A percentile compares a stretch with the other conserved stretches of the same genome.
Conservation (phyloP, 2,888 invertebrate genomes). For the Osmoderma eremita region DNA sequence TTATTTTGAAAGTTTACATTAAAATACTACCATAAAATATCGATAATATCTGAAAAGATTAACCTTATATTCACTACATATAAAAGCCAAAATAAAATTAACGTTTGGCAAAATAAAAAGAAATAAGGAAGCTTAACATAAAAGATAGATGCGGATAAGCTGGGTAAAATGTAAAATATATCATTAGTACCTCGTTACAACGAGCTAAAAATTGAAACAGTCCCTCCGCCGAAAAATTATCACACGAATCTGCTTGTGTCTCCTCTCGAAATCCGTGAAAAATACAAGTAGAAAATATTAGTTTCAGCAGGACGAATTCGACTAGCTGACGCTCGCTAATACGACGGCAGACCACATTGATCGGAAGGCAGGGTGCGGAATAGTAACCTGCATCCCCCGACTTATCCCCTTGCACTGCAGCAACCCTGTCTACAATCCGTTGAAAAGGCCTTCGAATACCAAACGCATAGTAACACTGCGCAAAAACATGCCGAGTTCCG, state of each 20-base stretch:
- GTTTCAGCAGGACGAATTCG: conserved; percentile 45
- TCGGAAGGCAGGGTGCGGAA: conserved; percentile 61
- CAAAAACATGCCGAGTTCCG: conserved; percentile 37
- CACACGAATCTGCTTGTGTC: conserved; percentile 10
- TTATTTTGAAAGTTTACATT: too few species aligned
- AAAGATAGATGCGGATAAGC: neutral
- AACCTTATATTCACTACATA: too few species aligned
- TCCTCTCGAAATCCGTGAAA: conserved; percentile 6
- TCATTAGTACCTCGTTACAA: conserved; percentile 41
- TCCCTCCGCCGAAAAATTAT: conserved; percentile 33
- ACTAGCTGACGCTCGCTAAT: conserved; percentile 36
- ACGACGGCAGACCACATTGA: conserved; percentile 58
- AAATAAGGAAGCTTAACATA: conserved; percentile 6
- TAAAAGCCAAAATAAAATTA: neutral
- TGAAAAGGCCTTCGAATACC: conserved; percentile 46
- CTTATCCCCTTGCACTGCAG: conserved; percentile 64
- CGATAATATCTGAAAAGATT: too few species aligned
- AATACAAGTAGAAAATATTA: conserved; percentile 14
- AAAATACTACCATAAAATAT: too few species aligned
- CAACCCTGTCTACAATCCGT: conserved; percentile 48
- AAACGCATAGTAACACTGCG: conserved; percentile 46
- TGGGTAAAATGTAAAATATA: conserved; percentile 5
- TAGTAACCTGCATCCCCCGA: conserved; percentile 63
- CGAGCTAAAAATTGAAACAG: conserved; percentile 41
- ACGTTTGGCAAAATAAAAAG: conserved; percentile 7